These are phyloP conservation scores for Chrysopilus asiliformis DNA, from an alignment of 2,888 invertebrate species.

Conservation along the genomic window DNA sequence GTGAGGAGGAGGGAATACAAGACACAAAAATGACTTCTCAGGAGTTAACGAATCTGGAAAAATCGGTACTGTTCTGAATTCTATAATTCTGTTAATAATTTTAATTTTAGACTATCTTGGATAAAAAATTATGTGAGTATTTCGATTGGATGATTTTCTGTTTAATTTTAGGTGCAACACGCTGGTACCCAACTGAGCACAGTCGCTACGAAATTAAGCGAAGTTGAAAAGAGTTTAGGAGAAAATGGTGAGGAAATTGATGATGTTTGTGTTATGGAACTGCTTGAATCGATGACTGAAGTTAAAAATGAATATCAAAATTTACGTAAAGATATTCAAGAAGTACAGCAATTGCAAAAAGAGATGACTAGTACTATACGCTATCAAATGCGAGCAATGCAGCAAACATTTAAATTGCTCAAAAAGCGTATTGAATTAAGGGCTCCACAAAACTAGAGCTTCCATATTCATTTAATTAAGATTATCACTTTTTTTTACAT, in stretches of 20 bases:
- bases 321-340: constrained; percentile 60
- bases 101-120: no score
- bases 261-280: constrained; percentile 55
- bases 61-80: no score
- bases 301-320: constrained; percentile 69
- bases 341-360: constrained; percentile 66
- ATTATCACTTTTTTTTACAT: no score
- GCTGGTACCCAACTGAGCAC: constrained; percentile 59
- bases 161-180: constrained; percentile 46
- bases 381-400: constrained; percentile 49
- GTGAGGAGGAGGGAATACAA: no score
- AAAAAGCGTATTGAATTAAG: constrained; percentile 51
- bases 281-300: constrained; percentile 63
- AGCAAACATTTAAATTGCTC: constrained; percentile 58
- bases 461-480: background rate
- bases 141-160: no score
- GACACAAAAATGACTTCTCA: no score
- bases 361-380: constrained; percentile 64
- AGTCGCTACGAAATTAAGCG: constrained; percentile 60
- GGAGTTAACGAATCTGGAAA: no score
- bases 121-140: no score
- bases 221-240: constrained; percentile 44
- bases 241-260: constrained; percentile 26
- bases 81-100: no score
- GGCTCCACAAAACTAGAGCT: constrained; percentile 25